Percentiles rank a stretch among this genome's conserved stretches.
These are phyloP conservation scores for Venusia cambrica DNA, from an alignment of 2,888 invertebrate genomes.

Conservation along the genomic window DNA sequence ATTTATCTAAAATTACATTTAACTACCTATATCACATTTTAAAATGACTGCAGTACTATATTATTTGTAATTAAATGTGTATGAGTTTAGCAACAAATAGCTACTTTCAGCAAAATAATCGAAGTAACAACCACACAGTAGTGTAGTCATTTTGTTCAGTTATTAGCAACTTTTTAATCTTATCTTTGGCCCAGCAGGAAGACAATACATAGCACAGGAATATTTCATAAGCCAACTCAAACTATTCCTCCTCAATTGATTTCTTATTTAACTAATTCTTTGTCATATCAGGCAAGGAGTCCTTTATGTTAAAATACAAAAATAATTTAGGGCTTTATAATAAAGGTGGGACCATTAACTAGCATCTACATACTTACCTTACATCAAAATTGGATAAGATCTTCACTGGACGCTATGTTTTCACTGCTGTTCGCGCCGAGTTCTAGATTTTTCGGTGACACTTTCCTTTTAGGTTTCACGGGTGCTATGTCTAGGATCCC, in stretches of 20 bases:
- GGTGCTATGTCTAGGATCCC: slow-evolving; percentile 62
- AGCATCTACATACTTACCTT: slow-evolving; percentile 21
- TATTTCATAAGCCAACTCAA: not conserved
- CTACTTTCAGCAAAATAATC: slow-evolving; percentile 1
- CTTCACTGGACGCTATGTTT: slow-evolving; percentile 46
- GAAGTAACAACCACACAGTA: not conserved
- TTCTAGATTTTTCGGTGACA: slow-evolving; percentile 55
- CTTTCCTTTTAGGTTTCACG: slow-evolving; percentile 63
- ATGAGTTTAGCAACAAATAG: slow-evolving; percentile 1
- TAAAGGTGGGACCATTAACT: slow-evolving; percentile 27
- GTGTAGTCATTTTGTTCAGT: not conserved
- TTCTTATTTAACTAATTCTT: slow-evolving; percentile 13
- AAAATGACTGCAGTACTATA: slow-evolving; percentile 19
- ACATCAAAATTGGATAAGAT: slow-evolving; percentile 67
- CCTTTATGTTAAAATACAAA: slow-evolving; percentile 6
- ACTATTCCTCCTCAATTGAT: slow-evolving; percentile 2
- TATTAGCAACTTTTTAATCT: slow-evolving; percentile 5
- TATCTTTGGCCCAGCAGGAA: slow-evolving; percentile 8
- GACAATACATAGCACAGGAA: not conserved
- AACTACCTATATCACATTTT: slow-evolving; percentile 25
- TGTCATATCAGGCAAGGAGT: slow-evolving; percentile 18
- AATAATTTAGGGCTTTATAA: slow-evolving; percentile 8
- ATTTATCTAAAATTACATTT: slow-evolving; percentile 19
- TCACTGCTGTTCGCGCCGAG: slow-evolving; percentile 31
- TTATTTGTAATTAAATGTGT: too few relatives aligned